A percentile compares a stretch with the other conserved stretches of the same genome.
phyloP scores from a whole-genome alignment of 1,140 invertebrate genomes.

The Limonius californicus region DNA sequence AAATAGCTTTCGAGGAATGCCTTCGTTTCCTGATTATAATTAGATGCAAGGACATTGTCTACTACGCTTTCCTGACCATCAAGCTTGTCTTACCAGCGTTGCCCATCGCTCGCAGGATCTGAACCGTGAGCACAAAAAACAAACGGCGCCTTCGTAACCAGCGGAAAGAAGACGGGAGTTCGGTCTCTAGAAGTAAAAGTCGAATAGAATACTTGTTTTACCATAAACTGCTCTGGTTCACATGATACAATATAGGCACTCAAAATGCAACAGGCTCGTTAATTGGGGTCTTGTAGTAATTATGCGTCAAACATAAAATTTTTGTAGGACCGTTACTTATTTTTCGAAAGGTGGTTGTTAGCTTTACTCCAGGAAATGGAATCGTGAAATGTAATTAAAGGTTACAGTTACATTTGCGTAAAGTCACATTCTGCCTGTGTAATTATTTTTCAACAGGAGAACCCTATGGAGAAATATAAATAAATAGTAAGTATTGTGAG shows the following conservation, averaged over 20 bases:
- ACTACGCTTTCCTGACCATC: background rate
- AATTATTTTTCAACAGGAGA: background rate
- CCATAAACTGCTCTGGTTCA: background rate
- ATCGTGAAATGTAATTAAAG: background rate
- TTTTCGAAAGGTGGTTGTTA: background rate
- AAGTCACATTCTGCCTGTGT: background rate
- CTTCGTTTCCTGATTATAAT: background rate
- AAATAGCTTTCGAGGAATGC: background rate
- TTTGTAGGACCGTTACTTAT: background rate
- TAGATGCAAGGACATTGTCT: background rate
- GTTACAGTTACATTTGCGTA: background rate
- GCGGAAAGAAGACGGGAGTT: background rate
- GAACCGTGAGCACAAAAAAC: background rate
- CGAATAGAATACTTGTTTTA: background rate
- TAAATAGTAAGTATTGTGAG: too few species aligned
- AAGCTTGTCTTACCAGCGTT: background rate
- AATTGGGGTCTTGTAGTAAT: conserved; percentile 1
- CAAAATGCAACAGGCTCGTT: background rate
- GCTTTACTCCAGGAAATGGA: background rate
- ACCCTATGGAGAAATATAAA: too few species aligned
- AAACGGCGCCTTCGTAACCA: background rate
- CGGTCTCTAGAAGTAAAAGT: background rate
- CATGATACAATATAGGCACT: background rate
- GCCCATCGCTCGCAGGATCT: background rate
- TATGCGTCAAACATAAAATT: background rate